A percentile compares a stretch with the other conserved stretches of the same genome.
These are phyloP conservation scores for Camponotus vicinus DNA, from an alignment of 1,140 invertebrate species.

Conservation along the genomic window DNA sequence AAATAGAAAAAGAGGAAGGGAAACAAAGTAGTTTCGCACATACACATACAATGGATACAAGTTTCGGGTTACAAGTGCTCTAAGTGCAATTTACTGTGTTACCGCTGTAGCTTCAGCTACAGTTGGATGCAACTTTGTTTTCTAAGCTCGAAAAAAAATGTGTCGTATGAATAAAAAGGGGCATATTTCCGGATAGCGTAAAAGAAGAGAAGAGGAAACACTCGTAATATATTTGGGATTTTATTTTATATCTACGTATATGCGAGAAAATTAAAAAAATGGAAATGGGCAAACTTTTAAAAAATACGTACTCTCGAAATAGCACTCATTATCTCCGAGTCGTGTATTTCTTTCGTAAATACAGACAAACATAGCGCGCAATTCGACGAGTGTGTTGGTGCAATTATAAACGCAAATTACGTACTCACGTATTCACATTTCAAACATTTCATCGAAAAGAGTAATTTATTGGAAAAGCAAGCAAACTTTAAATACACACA, in stretches of 20 bases:
- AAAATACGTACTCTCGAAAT: slow-evolving; percentile 17
- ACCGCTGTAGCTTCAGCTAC: background rate
- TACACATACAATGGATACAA: background rate
- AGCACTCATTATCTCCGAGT: background rate
- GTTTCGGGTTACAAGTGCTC: background rate
- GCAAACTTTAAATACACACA: slow-evolving; percentile 5
- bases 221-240: slow-evolving; percentile 11
- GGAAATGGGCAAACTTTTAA: slow-evolving; percentile 34
- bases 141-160: background rate
- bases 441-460: slow-evolving; percentile 15
- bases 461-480: background rate
- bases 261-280: background rate
- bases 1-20: background rate
- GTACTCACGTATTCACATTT: slow-evolving; percentile 31
- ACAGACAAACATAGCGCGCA: background rate
- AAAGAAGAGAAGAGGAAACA: background rate
- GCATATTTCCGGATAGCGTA: background rate
- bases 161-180: background rate
- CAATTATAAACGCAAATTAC: background rate
- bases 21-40: background rate
- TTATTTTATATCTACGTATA: background rate
- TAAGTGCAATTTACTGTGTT: background rate
- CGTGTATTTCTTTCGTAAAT: background rate
- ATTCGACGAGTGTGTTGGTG: no score
- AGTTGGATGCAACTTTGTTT: background rate